Percentiles rank a stretch among this genome's conserved stretches.
Evolutionary conservation across 2,797 vertebrate genomes (phyloP).

Genomic region (Hozukius guyotensis): DNA sequence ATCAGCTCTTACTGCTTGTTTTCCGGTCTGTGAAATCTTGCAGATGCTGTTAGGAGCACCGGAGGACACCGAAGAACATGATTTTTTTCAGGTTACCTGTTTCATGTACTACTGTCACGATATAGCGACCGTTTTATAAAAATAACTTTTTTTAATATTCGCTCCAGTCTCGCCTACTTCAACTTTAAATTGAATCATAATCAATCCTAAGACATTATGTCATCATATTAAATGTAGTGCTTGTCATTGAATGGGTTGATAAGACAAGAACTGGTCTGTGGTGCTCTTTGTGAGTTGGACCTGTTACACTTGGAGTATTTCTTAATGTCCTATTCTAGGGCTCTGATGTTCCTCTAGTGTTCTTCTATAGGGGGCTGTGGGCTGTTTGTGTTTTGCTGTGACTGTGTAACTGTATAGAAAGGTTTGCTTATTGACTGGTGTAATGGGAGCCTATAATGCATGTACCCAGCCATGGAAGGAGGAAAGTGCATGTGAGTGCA

Average conservation of each 20-base stretch:
- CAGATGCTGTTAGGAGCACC: no score
- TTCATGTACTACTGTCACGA: no score
- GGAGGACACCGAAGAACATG: no score
- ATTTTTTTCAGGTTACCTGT: no score
- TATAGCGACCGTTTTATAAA: accelerated
- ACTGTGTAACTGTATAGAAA: conserved; percentile 13
- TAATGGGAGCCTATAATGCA: conserved; percentile 34
- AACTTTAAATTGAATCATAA: not conserved
- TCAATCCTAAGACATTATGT: not conserved
- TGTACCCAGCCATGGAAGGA: not conserved
- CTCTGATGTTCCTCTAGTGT: not conserved
- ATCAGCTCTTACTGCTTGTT: no score
- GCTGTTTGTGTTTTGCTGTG: not conserved
- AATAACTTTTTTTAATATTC: no score
- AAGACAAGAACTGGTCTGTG: not conserved
- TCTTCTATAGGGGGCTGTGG: not conserved
- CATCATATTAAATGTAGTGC: not conserved
- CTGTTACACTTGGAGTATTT: not conserved
- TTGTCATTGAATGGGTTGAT: not conserved
- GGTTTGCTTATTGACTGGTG: conserved; percentile 26
- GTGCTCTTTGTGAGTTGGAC: not conserved
- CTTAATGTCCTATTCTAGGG: not conserved
- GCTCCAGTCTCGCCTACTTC: no score
- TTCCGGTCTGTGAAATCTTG: no score
- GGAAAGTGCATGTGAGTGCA: not conserved